Evolutionary conservation across 2,888 invertebrate genomes (phyloP), one percentile per base, ranked within the genome.

Genomic region (Drosophila leonis): DNA sequence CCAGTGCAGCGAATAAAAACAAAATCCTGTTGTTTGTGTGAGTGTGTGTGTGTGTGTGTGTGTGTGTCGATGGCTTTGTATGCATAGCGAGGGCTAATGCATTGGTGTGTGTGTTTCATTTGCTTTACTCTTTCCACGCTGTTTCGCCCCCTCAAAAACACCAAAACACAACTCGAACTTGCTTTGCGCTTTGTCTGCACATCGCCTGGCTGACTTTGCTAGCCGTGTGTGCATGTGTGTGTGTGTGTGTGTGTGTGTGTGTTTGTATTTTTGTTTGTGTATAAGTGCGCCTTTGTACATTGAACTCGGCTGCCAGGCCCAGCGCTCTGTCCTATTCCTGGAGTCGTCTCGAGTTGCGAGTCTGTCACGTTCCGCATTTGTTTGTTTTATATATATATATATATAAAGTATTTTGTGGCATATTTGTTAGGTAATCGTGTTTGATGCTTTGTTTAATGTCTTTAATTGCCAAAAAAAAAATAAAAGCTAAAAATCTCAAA

Each of bases 81-180:
- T 75, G 65, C 72, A 75, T 61, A 56, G 56, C 52, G 51, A 48
- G 55, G 27, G 39, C 35, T 13, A 49, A 20, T 13, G n/a, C 18
- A 13, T 31, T 61, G 24, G 76, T 75, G 76, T 75, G 76, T 74
- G 77, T 49, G 74, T 80, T 85, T 85, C 63, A 67, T 85, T 86
- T 83, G 60, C 77, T 69, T 67, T 79, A 66, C 75, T 76, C 79
- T 78, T 73, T 74, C 61, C 64, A 63, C 60, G 41, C 68, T 72
- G 77, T 69, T 84, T 84, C 75, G 85, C 83, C 79, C 77, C 77
- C 72, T 66, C 64, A 71, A 76, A 72, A 67, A 85, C n/a, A 63
- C 75, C 86, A 86, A 84, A 84, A 88, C 83, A 86, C 74, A 88
- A 83, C 78, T 86, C 83, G 62, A 84, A 88, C 86, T 86, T 76